These are phyloP conservation scores for Alaudala cheleensis DNA, from an alignment of 2,113 vertebrate species.

Conservation along the genomic window DNA sequence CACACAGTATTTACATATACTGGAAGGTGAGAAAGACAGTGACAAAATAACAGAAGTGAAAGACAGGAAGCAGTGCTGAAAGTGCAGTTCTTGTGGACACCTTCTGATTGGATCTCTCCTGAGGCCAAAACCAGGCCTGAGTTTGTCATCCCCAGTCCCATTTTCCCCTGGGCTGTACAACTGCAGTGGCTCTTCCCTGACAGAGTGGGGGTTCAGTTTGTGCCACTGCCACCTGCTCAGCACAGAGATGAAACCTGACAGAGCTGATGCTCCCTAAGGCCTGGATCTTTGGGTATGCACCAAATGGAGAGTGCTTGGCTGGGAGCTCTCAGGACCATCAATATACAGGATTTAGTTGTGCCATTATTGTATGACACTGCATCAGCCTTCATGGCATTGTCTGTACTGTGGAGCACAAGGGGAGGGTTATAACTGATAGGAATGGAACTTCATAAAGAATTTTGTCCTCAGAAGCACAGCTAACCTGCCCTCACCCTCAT, in stretches of 20 bases:
- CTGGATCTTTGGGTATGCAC: neutral
- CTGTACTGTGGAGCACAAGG: neutral
- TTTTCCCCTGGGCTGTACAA: neutral
- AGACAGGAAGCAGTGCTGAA: neutral
- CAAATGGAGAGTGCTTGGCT: fast-evolving
- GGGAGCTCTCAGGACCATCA: neutral
- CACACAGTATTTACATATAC: neutral
- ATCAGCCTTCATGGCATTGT: neutral
- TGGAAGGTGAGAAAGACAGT: neutral
- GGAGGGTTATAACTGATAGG: neutral
- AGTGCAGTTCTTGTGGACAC: neutral
- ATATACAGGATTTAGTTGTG: neutral
- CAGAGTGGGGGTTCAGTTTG: neutral
- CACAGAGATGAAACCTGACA: neutral
- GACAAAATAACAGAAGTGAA: neutral
- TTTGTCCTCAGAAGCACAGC: neutral
- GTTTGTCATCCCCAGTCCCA: neutral
- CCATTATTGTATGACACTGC: fast-evolving
- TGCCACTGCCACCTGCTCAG: neutral
- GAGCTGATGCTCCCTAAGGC: neutral
- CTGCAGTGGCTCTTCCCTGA: neutral
- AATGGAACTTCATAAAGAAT: neutral
- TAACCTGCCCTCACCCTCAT: neutral
- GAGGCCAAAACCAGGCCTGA: neutral
- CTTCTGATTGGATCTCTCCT: neutral